Conservation (phyloP, 2,113 vertebrate species). For the Notiomystis cincta region DNA sequence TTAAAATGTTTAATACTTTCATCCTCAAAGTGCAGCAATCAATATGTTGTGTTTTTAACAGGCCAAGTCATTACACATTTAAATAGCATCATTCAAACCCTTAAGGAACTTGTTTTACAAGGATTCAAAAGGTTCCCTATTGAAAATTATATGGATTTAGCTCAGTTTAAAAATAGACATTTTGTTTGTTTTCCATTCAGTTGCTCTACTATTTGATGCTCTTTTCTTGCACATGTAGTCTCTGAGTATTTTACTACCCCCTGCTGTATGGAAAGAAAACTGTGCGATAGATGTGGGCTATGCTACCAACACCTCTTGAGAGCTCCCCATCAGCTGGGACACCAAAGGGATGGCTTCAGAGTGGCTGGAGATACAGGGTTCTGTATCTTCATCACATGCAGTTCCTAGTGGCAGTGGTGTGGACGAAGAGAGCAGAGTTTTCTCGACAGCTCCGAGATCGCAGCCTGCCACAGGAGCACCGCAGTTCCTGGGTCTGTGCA, state of each 20-base stretch:
- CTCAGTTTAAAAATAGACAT: conserved; percentile 44
- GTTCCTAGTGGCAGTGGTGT: neutral
- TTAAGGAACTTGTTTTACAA: conserved; percentile 32
- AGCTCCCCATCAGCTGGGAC: neutral
- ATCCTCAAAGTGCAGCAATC: conserved; percentile 63
- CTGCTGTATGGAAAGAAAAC: conserved; percentile 50
- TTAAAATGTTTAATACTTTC: conserved; percentile 65
- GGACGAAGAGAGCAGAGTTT: neutral
- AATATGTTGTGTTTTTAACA: conserved; percentile 37
- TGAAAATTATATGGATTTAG: conserved; percentile 50
- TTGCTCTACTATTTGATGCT: conserved; percentile 7
- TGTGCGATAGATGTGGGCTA: neutral
- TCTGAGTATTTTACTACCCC: conserved; percentile 58
- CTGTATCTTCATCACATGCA: neutral
- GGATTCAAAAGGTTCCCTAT: conserved; percentile 26
- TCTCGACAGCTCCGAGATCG: neutral
- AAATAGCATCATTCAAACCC: conserved; percentile 63
- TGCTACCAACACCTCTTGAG: neutral
- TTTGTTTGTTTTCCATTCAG: conserved; percentile 52
- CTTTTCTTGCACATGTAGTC: conserved; percentile 2
- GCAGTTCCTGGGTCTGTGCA: neutral
- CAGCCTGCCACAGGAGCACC: neutral
- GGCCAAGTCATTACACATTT: conserved; percentile 60
- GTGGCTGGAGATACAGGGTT: neutral
- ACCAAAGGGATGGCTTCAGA: neutral